A percentile compares a stretch with the other conserved stretches of the same genome.
Evolutionary conservation across 2,113 vertebrate species (phyloP).

Genomic region (Rhinichthys klamathensis): DNA sequence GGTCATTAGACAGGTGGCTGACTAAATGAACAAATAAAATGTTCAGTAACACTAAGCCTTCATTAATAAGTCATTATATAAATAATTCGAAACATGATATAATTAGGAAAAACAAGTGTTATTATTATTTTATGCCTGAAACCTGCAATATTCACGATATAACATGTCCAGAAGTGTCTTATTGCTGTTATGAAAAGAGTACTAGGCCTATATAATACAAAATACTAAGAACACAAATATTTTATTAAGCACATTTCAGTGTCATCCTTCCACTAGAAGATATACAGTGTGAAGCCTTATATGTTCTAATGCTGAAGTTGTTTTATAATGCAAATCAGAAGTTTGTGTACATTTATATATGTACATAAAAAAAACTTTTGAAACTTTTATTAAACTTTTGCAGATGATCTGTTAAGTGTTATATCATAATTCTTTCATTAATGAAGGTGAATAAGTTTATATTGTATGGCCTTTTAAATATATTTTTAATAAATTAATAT

Average conservation of each 20-base stretch:
- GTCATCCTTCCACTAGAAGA: no score
- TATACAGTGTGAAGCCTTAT: no score
- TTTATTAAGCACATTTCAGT: neutral
- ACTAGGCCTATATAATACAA: neutral
- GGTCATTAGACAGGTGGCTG: slow-evolving; percentile 4
- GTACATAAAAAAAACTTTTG: neutral
- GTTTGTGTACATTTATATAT: neutral
- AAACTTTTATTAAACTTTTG: no score
- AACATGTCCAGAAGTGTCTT: neutral
- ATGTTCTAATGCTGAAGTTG: no score
- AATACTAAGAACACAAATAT: neutral
- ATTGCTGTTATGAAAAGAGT: neutral
- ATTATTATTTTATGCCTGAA: neutral
- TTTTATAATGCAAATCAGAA: neutral
- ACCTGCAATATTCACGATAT: neutral
- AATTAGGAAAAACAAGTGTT: neutral
- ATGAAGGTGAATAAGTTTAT: no score
- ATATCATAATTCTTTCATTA: neutral
- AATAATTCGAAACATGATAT: neutral
- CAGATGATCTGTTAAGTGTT: neutral
- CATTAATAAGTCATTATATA: neutral
- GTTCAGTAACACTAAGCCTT: slow-evolving; percentile 20
- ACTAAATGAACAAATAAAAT: slow-evolving; percentile 16
- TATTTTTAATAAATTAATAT: neutral
- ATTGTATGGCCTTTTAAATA: neutral